Evolutionary conservation across 2,888 invertebrate genomes (phyloP).

Genomic region (Clusia tigrina): DNA sequence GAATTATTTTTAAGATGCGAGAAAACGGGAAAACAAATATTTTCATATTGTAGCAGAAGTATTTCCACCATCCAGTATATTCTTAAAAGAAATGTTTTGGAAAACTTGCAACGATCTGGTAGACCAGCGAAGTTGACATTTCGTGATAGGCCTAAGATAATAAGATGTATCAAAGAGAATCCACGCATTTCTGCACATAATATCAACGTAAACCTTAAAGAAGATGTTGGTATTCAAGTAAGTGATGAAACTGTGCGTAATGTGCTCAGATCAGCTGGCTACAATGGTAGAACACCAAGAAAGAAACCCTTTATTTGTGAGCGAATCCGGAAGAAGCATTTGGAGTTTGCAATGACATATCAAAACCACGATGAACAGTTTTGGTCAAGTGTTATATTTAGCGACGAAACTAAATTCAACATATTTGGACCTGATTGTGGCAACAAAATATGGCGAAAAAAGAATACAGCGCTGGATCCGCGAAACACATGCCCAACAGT

Average conservation of each 20-base stretch:
- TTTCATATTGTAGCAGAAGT: too few relatives aligned
- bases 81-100: background rate
- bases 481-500: background rate
- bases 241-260: slow-evolving; percentile 9
- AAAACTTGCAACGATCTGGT: background rate
- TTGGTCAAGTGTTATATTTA: slow-evolving; percentile 4
- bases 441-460: slow-evolving; percentile 6
- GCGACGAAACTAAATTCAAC: slow-evolving; percentile 11
- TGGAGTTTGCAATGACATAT: slow-evolving; percentile 3
- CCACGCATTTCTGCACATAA: slow-evolving; percentile 10
- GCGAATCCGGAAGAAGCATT: background rate
- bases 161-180: background rate
- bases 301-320: slow-evolving; percentile 8
- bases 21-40: too few relatives aligned
- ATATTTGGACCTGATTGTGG: slow-evolving; percentile 12
- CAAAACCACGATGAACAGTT: background rate
- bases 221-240: slow-evolving; percentile 3
- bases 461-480: slow-evolving; percentile 9
- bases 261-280: background rate
- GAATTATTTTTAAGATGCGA: too few relatives aligned
- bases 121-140: slow-evolving; percentile 9
- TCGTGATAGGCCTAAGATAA: background rate
- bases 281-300: slow-evolving; percentile 13
- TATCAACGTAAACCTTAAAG: background rate
- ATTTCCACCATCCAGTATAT: slow-evolving; percentile 12